phyloP scores from a whole-genome alignment of 2,113 vertebrate genomes.

The Semicossyphus pulcher region DNA sequence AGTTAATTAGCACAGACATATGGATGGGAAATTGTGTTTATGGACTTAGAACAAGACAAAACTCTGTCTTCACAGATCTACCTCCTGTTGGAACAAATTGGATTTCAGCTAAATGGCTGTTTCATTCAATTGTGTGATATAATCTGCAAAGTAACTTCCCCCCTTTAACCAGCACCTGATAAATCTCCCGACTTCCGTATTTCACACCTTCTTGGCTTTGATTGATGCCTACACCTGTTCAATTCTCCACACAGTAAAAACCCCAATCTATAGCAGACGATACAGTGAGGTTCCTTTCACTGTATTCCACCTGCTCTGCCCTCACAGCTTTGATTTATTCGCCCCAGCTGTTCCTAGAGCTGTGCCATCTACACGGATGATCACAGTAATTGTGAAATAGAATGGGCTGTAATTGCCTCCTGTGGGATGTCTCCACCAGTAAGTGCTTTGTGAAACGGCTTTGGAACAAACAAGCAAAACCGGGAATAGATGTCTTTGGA shows the following conservation, averaged over 20 bases:
- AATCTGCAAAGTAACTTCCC: not conserved
- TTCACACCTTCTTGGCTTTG: constrained; percentile 45
- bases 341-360: constrained; percentile 61
- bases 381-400: constrained; percentile 64
- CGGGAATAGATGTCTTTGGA: constrained; percentile 40
- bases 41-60: too few relatives aligned
- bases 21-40: too few relatives aligned
- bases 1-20: too few relatives aligned
- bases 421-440: constrained; percentile 51
- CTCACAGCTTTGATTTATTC: constrained; percentile 68
- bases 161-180: not conserved
- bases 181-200: constrained; percentile 30
- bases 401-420: constrained; percentile 70
- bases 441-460: constrained; percentile 37
- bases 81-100: too few relatives aligned
- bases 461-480: constrained; percentile 44
- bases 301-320: constrained; percentile 56
- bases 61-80: too few relatives aligned
- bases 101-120: too few relatives aligned
- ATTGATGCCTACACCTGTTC: constrained; percentile 38
- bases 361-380: constrained; percentile 52
- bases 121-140: not conserved
- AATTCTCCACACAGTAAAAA: constrained; percentile 8
- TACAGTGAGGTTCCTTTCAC: constrained; percentile 7
- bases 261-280: constrained; percentile 12